Conservation (phyloP, 2,888 invertebrate species). For the Amiota mariae region DNA sequence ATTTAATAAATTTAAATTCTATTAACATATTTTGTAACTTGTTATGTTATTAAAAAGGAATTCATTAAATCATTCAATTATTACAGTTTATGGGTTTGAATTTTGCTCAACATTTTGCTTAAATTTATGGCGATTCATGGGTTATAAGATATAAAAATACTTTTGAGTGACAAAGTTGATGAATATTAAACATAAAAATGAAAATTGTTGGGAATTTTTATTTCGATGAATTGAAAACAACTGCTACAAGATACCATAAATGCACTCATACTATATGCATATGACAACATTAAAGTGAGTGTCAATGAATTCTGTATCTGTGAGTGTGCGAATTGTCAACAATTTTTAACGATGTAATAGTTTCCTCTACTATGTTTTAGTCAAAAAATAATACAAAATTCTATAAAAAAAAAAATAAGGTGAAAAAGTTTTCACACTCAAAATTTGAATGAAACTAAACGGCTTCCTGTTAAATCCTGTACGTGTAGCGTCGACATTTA, state of each 20-base stretch:
- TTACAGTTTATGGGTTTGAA: too few species aligned
- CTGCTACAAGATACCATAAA: neutral
- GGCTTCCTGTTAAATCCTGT: constrained; percentile 7
- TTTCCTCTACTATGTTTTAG: neutral
- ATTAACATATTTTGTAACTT: too few species aligned
- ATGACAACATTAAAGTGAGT: neutral
- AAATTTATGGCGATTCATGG: too few species aligned
- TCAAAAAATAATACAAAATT: constrained; percentile 5
- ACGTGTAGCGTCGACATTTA: neutral
- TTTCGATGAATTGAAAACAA: neutral
- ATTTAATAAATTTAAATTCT: too few species aligned
- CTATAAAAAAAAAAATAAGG: neutral
- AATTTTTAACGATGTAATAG: constrained; percentile 18
- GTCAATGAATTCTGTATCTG: neutral
- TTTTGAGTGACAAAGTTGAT: too few species aligned
- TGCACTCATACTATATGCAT: too few species aligned
- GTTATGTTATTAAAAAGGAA: too few species aligned
- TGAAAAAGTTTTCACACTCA: neutral
- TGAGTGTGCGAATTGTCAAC: constrained; percentile 4
- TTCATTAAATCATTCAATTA: too few species aligned
- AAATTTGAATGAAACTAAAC: constrained; percentile 28
- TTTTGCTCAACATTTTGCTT: too few species aligned
- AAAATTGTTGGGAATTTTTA: too few species aligned
- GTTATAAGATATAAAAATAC: too few species aligned
- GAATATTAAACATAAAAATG: too few species aligned